Percentiles rank a stretch among this genome's conserved stretches.
These are phyloP conservation scores for Augochlora pura DNA, from an alignment of 1,140 invertebrate species.

Conservation along the genomic window DNA sequence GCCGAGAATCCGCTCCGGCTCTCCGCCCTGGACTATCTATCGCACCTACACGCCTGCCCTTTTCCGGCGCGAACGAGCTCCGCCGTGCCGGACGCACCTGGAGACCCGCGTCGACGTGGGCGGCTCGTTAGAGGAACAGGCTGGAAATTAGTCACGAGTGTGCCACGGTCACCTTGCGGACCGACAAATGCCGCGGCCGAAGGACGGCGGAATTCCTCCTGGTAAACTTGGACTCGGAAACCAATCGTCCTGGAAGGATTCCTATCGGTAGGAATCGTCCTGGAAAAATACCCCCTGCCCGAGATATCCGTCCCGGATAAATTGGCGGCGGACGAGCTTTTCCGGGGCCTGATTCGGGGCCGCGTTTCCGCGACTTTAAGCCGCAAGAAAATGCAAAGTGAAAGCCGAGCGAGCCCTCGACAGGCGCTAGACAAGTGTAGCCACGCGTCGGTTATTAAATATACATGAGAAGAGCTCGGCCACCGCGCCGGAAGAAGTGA, in stretches of 20 bases:
- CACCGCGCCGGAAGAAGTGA: constrained; percentile 51
- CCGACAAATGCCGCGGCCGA: too few species aligned
- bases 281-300: too few species aligned
- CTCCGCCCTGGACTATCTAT: constrained; percentile 33
- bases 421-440: constrained; percentile 44
- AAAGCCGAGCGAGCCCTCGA: constrained; percentile 12
- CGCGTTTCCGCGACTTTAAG: too few species aligned
- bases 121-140: constrained; percentile 62
- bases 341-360: too few species aligned
- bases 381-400: too few species aligned
- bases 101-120: constrained; percentile 47
- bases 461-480: constrained; percentile 67
- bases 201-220: too few species aligned
- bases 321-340: too few species aligned
- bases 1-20: constrained; percentile 41
- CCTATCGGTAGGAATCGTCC: too few species aligned
- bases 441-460: constrained; percentile 67
- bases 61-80: constrained; percentile 28
- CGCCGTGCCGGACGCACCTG: constrained; percentile 41
- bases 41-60: constrained; percentile 36
- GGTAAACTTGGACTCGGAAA: too few species aligned
- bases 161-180: not conserved
- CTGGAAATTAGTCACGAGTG: constrained; percentile 46
- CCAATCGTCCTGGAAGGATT: too few species aligned
- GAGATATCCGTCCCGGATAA: too few species aligned